A percentile compares a stretch with the other conserved stretches of the same genome.
phyloP scores from a whole-genome alignment of 2,888 invertebrate genomes.

The Ormyrus nitidulus region DNA sequence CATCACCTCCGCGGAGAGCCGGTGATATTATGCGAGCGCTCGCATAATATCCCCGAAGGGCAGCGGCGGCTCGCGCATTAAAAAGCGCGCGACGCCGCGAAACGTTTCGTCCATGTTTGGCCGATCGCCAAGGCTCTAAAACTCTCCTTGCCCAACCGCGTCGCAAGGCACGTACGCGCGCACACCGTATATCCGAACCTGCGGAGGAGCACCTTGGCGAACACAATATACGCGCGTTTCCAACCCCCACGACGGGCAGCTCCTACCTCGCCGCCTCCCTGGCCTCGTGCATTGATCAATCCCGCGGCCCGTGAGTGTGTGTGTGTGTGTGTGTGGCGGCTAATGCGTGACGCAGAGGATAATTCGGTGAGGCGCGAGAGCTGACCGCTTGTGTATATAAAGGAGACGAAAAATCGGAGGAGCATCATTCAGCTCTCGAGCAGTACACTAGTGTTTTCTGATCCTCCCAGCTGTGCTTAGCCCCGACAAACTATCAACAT shows the following conservation, averaged over 20 bases:
- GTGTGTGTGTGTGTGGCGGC: conserved; percentile 59
- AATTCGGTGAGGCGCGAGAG: conserved; percentile 31
- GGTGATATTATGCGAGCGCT: not conserved
- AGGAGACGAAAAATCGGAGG: conserved; percentile 62
- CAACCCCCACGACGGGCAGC: conserved; percentile 25
- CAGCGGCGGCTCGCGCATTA: not conserved
- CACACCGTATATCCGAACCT: not conserved
- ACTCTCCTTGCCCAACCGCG: conserved; percentile 44
- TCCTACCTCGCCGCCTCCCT: conserved; percentile 53
- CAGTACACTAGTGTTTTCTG: conserved; percentile 60
- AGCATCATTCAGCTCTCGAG: conserved; percentile 68
- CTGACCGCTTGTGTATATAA: conserved; percentile 66
- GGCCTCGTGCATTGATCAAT: conserved; percentile 67
- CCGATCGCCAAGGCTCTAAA: conserved; percentile 68
- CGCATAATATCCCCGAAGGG: conserved; percentile 15
- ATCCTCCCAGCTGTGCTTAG: conserved; percentile 12
- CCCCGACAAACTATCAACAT: conserved; percentile 61
- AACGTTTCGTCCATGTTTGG: conserved; percentile 69
- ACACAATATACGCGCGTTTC: conserved; percentile 7
- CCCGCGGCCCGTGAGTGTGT: conserved; percentile 25
- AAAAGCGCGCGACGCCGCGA: conserved; percentile 57
- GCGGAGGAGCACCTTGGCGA: conserved; percentile 34
- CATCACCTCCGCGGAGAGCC: not conserved
- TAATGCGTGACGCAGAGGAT: conserved; percentile 54
- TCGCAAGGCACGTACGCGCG: conserved; percentile 12